Evolutionary conservation across 2,888 invertebrate species (phyloP).

Genomic region (Synergus itoensis): DNA sequence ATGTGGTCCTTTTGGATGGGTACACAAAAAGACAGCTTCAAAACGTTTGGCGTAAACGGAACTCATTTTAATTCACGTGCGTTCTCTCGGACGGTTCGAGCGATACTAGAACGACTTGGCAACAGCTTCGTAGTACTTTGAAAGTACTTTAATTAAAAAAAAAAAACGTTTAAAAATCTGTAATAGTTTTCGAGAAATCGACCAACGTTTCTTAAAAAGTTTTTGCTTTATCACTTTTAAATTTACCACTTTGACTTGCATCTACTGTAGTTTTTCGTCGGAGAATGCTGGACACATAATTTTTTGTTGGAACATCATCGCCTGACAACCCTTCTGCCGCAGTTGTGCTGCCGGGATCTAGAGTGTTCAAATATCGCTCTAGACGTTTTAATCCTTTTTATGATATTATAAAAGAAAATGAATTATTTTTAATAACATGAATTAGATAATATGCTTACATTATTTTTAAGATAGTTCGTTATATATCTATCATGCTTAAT

Average conservation of each 20-base stretch:
- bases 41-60: no score
- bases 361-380: neutral
- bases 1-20: no score
- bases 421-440: neutral
- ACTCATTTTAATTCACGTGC: neutral
- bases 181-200: neutral
- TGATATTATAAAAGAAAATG: neutral
- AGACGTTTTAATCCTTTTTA: slow-evolving; percentile 4
- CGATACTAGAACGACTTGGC: no score
- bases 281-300: neutral
- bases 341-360: neutral
- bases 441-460: neutral
- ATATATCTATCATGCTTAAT: neutral
- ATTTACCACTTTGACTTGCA: slow-evolving; percentile 4
- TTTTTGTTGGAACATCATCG: neutral
- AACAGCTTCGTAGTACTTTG: neutral
- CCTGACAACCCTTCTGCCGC: neutral
- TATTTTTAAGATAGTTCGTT: neutral
- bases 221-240: neutral
- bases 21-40: no score
- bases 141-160: neutral
- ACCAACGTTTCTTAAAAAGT: neutral
- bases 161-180: no score
- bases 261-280: neutral
- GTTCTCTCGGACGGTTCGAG: no score